Base-by-base conservation (phyloP, 2,797 vertebrate species). In the Hippocampus kuda region DNA sequence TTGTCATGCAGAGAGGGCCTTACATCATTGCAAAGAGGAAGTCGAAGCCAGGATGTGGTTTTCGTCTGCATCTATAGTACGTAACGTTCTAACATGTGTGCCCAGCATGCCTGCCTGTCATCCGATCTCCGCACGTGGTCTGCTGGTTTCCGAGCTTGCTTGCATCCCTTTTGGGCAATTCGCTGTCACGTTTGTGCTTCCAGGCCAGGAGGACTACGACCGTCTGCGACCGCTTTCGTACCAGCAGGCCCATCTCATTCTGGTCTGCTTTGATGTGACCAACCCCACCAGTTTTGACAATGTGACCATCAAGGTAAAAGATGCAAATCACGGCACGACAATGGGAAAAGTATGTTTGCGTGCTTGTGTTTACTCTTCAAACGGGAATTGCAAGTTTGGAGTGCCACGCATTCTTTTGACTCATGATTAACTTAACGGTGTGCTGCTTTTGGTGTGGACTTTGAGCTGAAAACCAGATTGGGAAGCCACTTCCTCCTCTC, bases 201-300 rank as follows among this genome's bases (percentile, higher is more conserved):
- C 44, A 99, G 97, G 97, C 56, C 97, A 99, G 84, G 97, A 99
- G 9, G 97, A 99, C 87, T 99, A 99, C 0, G 97, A 99, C 75
- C 87, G 97, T 6, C 88, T 99, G 0, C 90, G 97, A 27, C 97
- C 97, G 0, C 93, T 99, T 27, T 97, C 96, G 1, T 99, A 99
- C 87, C 94, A 96, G 84, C 93, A 94, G 68, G 93, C 93, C 34
- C 90, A 96, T 0, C 85, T 99, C 0, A 83, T 98, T 70, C 78
- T 99, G 56, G 91, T 99, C 65, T 99, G 97, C 81, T 99, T 97
- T 10, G 96, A 99, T 4, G 97, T 99, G 80, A 99, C 94, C 82
- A 98, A 92, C 86, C 97, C 96, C 48, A 94, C 91, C 48, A 99
- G 96, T 77, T 98, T 91, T 16, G 95, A 99, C 8, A 99, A 99